Conservation (phyloP, 1,140 invertebrate species). For the Notospermus geniculatus region DNA sequence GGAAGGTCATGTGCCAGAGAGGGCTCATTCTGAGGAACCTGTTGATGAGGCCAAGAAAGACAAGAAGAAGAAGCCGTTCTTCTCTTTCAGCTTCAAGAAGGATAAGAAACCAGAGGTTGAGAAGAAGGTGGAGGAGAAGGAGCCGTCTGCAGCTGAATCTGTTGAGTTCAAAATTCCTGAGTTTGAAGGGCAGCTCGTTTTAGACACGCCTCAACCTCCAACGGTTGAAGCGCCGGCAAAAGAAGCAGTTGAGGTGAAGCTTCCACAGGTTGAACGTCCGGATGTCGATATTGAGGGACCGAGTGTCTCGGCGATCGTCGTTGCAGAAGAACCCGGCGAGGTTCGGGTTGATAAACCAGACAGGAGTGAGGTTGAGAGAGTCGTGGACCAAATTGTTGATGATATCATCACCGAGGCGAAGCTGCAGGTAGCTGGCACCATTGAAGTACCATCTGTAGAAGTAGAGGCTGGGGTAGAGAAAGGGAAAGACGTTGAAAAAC, state of each 20-base stretch:
- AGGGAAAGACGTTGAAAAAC: neutral
- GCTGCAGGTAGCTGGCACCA: no score
- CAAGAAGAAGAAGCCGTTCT: neutral
- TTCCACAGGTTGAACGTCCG: no score
- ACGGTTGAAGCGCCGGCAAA: neutral
- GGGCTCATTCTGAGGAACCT: neutral
- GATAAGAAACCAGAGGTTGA: slow-evolving; percentile 3
- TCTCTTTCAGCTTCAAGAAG: slow-evolving; percentile 2
- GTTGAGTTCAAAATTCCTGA: no score
- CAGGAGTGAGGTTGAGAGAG: neutral
- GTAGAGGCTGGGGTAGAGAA: no score
- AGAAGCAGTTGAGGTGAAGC: no score
- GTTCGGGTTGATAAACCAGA: neutral
- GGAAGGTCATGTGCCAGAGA: neutral
- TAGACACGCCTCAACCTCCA: no score
- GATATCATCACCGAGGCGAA: neutral
- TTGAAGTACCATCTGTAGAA: no score
- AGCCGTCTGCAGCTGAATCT: neutral
- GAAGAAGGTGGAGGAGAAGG: neutral
- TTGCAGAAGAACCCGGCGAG: neutral
- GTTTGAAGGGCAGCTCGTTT: no score
- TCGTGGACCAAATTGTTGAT: slow-evolving; percentile 6
- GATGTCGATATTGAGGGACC: no score
- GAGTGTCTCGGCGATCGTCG: no score
- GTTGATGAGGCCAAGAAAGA: neutral